Conservation (phyloP, 2,888 invertebrate genomes). For the Acrobasis repandana region DNA sequence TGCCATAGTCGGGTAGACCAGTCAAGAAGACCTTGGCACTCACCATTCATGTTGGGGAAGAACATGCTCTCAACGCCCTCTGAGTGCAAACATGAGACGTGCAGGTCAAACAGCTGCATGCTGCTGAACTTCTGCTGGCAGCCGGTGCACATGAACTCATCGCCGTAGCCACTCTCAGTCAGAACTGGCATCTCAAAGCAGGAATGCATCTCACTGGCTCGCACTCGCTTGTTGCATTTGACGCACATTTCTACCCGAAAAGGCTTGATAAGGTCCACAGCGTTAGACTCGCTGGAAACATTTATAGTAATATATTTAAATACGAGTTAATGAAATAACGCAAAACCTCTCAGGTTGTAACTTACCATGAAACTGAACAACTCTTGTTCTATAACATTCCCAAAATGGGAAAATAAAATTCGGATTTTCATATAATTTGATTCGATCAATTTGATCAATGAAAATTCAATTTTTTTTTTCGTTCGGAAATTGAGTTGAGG, state of each 20-base stretch:
- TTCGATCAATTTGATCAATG: no score
- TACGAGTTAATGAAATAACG: no score
- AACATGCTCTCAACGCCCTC: slow-evolving; percentile 50
- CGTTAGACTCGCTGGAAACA: neutral
- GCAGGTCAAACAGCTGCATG: slow-evolving; percentile 48
- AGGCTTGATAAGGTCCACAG: slow-evolving; percentile 48
- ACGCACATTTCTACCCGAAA: slow-evolving; percentile 46
- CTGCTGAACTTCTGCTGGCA: slow-evolving; percentile 47
- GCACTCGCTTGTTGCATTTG: slow-evolving; percentile 38
- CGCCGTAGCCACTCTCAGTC: neutral
- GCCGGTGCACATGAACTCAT: slow-evolving; percentile 43
- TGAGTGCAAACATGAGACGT: slow-evolving; percentile 49
- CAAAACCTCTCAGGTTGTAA: no score
- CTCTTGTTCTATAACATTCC: no score
- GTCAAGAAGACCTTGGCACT: slow-evolving; percentile 19
- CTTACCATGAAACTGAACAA: no score
- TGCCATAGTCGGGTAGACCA: neutral
- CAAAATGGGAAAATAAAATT: no score
- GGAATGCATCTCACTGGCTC: slow-evolving; percentile 27
- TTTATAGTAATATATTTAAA: neutral
- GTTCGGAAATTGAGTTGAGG: no score
- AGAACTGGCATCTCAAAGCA: neutral
- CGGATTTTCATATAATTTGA: no score
- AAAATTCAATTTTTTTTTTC: no score
- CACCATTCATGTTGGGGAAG: slow-evolving; percentile 50